phyloP scores from a whole-genome alignment of 2,888 invertebrate genomes.

The Andrena bicolor region DNA sequence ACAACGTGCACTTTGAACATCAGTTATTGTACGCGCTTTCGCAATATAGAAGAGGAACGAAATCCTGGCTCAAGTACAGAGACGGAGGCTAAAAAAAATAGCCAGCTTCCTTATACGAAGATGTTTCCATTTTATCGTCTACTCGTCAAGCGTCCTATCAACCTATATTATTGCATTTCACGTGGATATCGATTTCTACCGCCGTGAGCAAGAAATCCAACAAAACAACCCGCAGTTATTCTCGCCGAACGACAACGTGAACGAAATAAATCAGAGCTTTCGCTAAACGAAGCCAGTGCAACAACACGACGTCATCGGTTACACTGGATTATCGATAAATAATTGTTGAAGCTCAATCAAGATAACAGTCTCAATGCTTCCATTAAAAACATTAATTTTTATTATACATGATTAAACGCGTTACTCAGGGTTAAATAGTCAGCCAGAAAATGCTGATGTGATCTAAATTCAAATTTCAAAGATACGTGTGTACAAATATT shows the following conservation, averaged over 20 bases:
- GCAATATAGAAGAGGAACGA: neutral
- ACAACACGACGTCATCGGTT: slow-evolving; percentile 29
- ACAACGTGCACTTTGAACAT: neutral
- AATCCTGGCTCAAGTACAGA: neutral
- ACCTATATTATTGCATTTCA: slow-evolving; percentile 35
- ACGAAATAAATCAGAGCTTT: slow-evolving; percentile 45
- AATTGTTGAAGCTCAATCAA: slow-evolving; percentile 32
- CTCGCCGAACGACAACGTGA: slow-evolving; percentile 43
- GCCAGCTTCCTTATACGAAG: slow-evolving; percentile 6
- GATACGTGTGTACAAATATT: too few relatives aligned
- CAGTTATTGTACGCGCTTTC: slow-evolving; percentile 2
- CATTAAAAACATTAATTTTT: too few relatives aligned
- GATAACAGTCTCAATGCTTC: too few relatives aligned
- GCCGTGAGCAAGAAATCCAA: slow-evolving; percentile 34
- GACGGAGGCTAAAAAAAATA: neutral
- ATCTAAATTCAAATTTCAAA: too few relatives aligned
- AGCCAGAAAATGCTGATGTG: too few relatives aligned
- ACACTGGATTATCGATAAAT: slow-evolving; percentile 32
- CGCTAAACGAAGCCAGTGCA: slow-evolving; percentile 43
- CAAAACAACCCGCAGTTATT: slow-evolving; percentile 52
- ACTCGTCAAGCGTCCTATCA: neutral
- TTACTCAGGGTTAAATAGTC: too few relatives aligned
- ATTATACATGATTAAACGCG: too few relatives aligned
- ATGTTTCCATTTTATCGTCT: slow-evolving; percentile 32
- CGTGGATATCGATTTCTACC: slow-evolving; percentile 49